Percentiles rank a stretch among this genome's conserved stretches.
Evolutionary conservation across 2,797 vertebrate species (phyloP).

Genomic region (Sitta carolinensis): DNA sequence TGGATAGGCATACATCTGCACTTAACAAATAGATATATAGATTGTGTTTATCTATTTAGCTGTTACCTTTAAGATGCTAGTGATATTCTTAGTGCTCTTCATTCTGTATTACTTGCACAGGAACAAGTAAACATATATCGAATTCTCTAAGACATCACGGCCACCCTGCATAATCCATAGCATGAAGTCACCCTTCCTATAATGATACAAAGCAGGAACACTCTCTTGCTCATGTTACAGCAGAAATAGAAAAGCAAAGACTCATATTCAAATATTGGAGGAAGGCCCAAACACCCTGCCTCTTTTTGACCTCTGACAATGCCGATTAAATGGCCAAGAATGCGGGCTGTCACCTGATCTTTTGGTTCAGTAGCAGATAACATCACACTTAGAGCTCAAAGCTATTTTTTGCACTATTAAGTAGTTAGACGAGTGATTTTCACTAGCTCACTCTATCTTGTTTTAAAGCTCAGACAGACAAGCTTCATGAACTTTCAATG

Average conservation of each 20-base stretch:
- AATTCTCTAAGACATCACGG: not conserved
- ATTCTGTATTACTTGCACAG: not conserved
- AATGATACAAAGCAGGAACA: not conserved
- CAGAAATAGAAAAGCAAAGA: slow-evolving; percentile 45
- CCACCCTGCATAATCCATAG: not conserved
- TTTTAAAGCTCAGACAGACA: not conserved
- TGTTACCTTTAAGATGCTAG: not conserved
- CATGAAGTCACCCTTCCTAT: slow-evolving; percentile 53
- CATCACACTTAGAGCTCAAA: not conserved
- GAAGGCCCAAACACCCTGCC: slow-evolving; percentile 1
- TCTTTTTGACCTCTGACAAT: slow-evolving; percentile 46
- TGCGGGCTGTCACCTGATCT: slow-evolving; percentile 32
- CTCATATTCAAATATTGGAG: not conserved
- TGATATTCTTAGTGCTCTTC: not conserved
- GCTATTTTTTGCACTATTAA: not conserved
- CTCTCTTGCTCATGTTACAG: slow-evolving; percentile 38
- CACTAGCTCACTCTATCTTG: not conserved
- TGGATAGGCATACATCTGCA: not conserved
- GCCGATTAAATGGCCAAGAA: slow-evolving; percentile 30
- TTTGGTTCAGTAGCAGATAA: slow-evolving; percentile 17
- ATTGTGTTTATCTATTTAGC: not conserved
- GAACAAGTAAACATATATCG: not conserved
- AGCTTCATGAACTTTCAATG: not conserved
- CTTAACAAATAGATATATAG: not conserved
- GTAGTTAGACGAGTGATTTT: not conserved